phyloP scores from a whole-genome alignment of 2,888 invertebrate genomes.

The Netelia melanura region DNA sequence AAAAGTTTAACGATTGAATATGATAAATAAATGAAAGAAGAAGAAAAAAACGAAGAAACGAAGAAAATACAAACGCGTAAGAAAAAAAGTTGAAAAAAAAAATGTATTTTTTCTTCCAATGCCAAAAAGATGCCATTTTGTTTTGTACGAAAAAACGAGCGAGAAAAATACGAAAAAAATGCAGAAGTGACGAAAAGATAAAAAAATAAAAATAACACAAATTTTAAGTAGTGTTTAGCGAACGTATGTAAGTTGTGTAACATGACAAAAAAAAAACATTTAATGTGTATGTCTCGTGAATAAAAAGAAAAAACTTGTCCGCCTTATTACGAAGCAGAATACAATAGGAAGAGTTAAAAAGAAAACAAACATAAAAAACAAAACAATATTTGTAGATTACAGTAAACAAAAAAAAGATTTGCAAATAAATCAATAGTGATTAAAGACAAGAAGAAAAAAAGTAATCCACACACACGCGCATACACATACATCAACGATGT shows the following conservation, averaged over 20 bases:
- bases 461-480: neutral
- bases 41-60: conserved; percentile 3
- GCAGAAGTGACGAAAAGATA: conserved; percentile 59
- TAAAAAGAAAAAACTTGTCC: conserved; percentile 81
- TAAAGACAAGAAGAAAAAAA: conserved; percentile 61
- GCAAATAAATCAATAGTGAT: conserved; percentile 78
- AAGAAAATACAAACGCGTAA: conserved; percentile 62
- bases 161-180: conserved; percentile 78
- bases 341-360: conserved; percentile 76
- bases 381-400: conserved; percentile 81
- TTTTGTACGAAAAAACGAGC: conserved; percentile 81
- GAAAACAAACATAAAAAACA: conserved; percentile 66
- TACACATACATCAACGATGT: neutral
- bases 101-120: conserved; percentile 84
- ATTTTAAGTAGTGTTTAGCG: conserved; percentile 74
- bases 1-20: conserved; percentile 74
- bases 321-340: conserved; percentile 82
- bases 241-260: conserved; percentile 79
- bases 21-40: conserved; percentile 59
- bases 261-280: conserved; percentile 74
- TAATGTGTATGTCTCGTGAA: conserved; percentile 82
- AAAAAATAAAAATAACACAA: conserved; percentile 58
- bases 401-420: conserved; percentile 74
- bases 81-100: conserved; percentile 70
- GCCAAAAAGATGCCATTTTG: conserved; percentile 85